A percentile compares a stretch with the other conserved stretches of the same genome.
Conservation (phyloP, 2,113 vertebrate species). For the Amphiprion percula region DNA sequence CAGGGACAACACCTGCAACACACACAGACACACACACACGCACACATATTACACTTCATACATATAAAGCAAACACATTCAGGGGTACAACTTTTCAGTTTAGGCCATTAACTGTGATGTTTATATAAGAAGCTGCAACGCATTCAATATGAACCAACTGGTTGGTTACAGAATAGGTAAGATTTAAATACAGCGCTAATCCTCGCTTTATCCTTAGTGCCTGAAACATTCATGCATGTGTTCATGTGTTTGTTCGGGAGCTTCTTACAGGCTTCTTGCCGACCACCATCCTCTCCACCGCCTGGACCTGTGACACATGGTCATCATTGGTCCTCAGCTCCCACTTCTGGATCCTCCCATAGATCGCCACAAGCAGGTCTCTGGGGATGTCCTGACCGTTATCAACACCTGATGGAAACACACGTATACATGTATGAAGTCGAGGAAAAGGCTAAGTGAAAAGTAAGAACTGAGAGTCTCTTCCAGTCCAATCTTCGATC, state of each 20-base stretch:
- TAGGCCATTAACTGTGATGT: too few species aligned
- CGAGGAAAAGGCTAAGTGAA: too few species aligned
- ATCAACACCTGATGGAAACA: slow-evolving; percentile 88
- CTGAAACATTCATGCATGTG: too few species aligned
- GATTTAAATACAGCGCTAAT: too few species aligned
- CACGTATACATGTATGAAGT: not conserved
- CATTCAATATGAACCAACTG: too few species aligned
- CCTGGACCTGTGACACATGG: slow-evolving; percentile 97
- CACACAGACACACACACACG: slow-evolving; percentile 30
- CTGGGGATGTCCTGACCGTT: slow-evolving; percentile 97
- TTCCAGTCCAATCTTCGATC: too few species aligned
- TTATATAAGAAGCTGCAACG: too few species aligned
- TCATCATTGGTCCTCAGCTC: slow-evolving; percentile 97
- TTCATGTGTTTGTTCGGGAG: not conserved
- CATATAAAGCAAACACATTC: too few species aligned
- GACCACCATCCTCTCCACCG: slow-evolving; percentile 95
- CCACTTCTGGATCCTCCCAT: slow-evolving; percentile 94
- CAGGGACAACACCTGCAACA: slow-evolving; percentile 90
- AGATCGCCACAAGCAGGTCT: slow-evolving; percentile 95
- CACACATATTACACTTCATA: slow-evolving; percentile 10
- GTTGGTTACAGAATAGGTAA: too few species aligned
- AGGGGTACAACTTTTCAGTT: too few species aligned
- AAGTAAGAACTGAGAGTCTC: too few species aligned
- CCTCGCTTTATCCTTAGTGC: too few species aligned
- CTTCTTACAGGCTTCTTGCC: slow-evolving; percentile 95